Conservation (phyloP, 1,140 invertebrate genomes). For the Meloidogyne floridensis region DNA sequence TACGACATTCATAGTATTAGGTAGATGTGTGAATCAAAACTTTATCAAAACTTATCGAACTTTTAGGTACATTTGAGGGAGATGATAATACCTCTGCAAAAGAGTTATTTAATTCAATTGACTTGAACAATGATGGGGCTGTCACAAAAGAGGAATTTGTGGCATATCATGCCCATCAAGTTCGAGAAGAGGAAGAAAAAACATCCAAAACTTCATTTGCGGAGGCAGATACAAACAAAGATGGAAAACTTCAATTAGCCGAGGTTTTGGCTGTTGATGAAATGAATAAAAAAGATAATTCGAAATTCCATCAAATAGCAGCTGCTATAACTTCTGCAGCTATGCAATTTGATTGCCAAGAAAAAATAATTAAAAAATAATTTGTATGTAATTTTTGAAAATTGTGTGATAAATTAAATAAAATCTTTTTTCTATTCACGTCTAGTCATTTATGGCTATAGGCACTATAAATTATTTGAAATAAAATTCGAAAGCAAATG, state of each 20-base stretch:
- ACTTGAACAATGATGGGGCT: not conserved
- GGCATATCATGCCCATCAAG: not conserved
- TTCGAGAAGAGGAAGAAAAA: conserved; percentile 3
- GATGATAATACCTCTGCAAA: not conserved
- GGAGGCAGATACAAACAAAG: not conserved
- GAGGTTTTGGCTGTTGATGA: not conserved
- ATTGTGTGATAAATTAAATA: too few species aligned
- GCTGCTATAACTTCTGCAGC: not conserved
- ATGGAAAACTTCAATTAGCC: not conserved
- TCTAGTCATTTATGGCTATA: too few species aligned
- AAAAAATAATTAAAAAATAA: not conserved
- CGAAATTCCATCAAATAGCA: not conserved
- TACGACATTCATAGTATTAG: too few species aligned
- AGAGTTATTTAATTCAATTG: not conserved
- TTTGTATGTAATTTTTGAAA: too few species aligned
- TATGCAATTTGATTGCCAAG: conserved; percentile 4
- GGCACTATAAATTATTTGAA: too few species aligned
- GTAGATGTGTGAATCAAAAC: too few species aligned
- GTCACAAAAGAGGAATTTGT: not conserved
- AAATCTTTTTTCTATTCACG: too few species aligned
- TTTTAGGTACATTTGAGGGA: not conserved
- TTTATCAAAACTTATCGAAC: not conserved
- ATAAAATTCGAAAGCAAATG: too few species aligned
- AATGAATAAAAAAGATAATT: conserved; percentile 10
- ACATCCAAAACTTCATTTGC: not conserved